phyloP scores from a whole-genome alignment of 2,113 vertebrate genomes.

The Phaethornis superciliosus region DNA sequence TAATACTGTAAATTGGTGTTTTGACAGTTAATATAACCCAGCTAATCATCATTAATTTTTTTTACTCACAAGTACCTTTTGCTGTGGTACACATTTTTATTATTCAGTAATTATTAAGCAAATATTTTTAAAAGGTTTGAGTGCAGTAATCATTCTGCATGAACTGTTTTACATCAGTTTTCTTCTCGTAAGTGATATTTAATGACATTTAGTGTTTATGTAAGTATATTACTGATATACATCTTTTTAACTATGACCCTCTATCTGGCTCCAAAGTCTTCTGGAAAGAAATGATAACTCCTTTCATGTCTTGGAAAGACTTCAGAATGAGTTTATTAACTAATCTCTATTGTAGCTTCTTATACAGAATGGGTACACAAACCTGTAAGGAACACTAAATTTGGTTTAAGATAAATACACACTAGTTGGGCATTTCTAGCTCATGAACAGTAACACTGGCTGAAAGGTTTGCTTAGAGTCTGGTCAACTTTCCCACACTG shows the following conservation, averaged over 20 bases:
- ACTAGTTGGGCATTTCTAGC: background rate
- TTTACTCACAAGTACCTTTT: conserved; percentile 8
- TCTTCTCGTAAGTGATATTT: background rate
- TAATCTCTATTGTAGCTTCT: background rate
- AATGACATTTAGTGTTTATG: background rate
- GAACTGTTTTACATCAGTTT: background rate
- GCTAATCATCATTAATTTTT: background rate
- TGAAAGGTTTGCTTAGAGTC: background rate
- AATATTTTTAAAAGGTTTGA: background rate
- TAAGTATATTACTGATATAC: background rate
- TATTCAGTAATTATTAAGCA: background rate
- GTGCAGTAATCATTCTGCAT: background rate
- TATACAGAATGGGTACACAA: background rate
- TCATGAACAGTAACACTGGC: background rate
- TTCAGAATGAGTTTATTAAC: background rate
- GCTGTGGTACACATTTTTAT: background rate
- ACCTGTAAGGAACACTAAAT: background rate
- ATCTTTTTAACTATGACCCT: background rate
- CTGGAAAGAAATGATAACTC: background rate
- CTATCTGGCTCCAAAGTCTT: background rate
- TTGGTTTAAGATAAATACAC: background rate
- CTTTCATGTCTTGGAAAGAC: background rate
- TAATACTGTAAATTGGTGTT: background rate
- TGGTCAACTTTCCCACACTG: background rate
- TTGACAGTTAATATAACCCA: background rate